Evolutionary conservation across 2,113 vertebrate species (phyloP).

Genomic region (Microtus oregoni): DNA sequence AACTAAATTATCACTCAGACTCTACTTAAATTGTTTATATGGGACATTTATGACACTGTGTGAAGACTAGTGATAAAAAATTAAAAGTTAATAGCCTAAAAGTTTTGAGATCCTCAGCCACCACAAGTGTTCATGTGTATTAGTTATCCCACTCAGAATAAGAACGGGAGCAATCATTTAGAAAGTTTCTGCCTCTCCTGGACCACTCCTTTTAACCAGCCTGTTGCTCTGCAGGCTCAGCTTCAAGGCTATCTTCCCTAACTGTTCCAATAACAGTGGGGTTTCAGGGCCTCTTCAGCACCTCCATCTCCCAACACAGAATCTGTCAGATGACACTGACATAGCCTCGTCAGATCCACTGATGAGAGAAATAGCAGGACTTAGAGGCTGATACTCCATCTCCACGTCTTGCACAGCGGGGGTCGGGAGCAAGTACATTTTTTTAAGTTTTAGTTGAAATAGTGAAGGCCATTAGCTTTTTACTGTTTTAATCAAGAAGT

Average conservation of each 20-base stretch:
- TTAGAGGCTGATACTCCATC: not conserved
- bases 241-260: not conserved
- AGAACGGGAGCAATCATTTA: not conserved
- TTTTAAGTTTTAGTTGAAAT: not conserved
- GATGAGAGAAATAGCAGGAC: not conserved
- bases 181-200: not conserved
- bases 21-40: not conserved
- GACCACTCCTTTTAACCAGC: not conserved
- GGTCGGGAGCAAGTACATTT: not conserved
- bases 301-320: not conserved
- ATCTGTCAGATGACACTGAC: not conserved
- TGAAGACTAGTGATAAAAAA: not conserved
- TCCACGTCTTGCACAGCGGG: not conserved
- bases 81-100: slow-evolving; percentile 20
- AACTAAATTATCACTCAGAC: not conserved
- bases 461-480: not conserved
- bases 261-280: not conserved
- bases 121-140: not conserved
- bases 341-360: not conserved
- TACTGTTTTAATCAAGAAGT: slow-evolving; percentile 16
- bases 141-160: not conserved
- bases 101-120: not conserved
- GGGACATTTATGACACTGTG: not conserved
- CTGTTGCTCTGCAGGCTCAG: not conserved
- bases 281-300: not conserved